A percentile compares a stretch with the other conserved stretches of the same genome.
Evolutionary conservation across 2,797 vertebrate species (phyloP).

Genomic region (Sebastes hubbsi): DNA sequence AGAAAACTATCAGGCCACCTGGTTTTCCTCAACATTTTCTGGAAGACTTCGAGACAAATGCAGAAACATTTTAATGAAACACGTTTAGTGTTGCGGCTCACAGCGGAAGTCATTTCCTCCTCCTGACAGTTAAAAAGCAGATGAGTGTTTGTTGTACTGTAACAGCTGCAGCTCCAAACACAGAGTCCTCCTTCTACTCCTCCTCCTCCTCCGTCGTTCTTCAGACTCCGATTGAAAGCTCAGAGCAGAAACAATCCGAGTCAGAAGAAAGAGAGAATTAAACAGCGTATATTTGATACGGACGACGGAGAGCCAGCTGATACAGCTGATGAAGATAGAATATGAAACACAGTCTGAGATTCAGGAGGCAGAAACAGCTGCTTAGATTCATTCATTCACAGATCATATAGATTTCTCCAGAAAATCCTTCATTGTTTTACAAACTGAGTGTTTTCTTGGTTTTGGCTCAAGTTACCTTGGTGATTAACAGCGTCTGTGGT

Average conservation of each 20-base stretch:
- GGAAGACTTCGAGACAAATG: neutral
- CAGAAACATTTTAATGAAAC: neutral
- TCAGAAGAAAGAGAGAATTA: constrained; percentile 4
- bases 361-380: neutral
- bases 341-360: neutral
- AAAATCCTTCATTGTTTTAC: no score
- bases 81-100: neutral
- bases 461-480: accelerated
- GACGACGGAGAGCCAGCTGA: neutral
- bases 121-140: constrained; percentile 33
- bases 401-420: no score
- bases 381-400: no score
- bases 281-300: neutral
- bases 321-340: neutral
- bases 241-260: constrained; percentile 1
- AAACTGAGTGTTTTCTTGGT: no score
- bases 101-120: constrained; percentile 6
- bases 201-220: neutral
- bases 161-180: constrained; percentile 29
- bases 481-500: no score
- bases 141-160: constrained; percentile 5
- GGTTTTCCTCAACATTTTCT: neutral
- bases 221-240: constrained; percentile 14
- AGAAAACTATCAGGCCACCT: neutral
- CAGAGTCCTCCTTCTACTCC: neutral